A percentile compares a stretch with the other conserved stretches of the same genome.
phyloP scores from a whole-genome alignment of 1,140 invertebrate genomes.

The Drosophila arawakana region DNA sequence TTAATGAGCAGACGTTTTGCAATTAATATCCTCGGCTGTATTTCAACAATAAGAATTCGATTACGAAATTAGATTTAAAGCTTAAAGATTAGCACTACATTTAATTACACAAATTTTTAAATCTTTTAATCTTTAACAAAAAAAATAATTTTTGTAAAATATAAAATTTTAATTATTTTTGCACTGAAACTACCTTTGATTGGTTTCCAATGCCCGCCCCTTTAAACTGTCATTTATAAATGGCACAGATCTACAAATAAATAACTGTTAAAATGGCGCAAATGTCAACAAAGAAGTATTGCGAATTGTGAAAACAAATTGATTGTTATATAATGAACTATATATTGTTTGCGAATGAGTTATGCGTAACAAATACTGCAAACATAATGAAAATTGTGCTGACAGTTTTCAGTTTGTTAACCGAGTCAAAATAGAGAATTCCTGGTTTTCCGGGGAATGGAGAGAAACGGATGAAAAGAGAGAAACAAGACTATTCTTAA shows the following conservation, averaged over 20 bases:
- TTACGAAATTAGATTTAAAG: no score
- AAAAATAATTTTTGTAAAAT: no score
- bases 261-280: background rate
- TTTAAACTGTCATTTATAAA: conserved; percentile 19
- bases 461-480: conserved; percentile 34
- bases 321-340: conserved; percentile 78
- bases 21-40: no score
- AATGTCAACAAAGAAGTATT: conserved; percentile 39
- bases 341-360: conserved; percentile 68
- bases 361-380: conserved; percentile 56
- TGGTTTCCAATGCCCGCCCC: conserved; percentile 3
- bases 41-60: no score
- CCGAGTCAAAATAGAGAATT: conserved; percentile 54
- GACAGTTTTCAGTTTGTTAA: conserved; percentile 37
- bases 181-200: background rate
- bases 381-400: conserved; percentile 47
- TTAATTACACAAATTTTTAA: no score
- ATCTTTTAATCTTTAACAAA: no score
- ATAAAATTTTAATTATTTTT: no score
- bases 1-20: no score
- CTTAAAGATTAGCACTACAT: no score
- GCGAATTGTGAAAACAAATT: conserved; percentile 73
- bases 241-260: conserved; percentile 11
- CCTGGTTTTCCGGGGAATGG: background rate
- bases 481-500: conserved; percentile 29